These are phyloP conservation scores for Pica pica DNA, from an alignment of 2,113 vertebrate genomes.

Conservation along the genomic window DNA sequence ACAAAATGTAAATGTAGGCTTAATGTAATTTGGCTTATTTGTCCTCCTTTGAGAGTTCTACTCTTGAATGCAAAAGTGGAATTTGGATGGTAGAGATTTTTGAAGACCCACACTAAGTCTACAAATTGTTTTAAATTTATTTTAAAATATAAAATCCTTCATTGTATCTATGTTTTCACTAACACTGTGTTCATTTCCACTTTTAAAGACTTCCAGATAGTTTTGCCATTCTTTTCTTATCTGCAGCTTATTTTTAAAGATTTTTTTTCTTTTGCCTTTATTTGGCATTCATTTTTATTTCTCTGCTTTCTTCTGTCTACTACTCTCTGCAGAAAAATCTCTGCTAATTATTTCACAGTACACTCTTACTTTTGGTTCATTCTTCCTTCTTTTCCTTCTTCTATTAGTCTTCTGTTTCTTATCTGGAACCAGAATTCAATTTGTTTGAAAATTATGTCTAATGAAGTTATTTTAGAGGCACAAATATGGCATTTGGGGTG, in stretches of 20 bases:
- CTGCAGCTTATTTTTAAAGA: neutral
- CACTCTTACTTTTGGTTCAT: neutral
- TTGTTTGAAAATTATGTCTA: neutral
- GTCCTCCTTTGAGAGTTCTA: neutral
- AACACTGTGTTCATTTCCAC: neutral
- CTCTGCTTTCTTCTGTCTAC: neutral
- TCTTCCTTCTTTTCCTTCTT: neutral
- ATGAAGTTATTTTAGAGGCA: neutral
- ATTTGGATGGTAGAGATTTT: neutral
- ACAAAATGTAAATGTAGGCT: neutral
- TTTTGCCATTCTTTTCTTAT: neutral
- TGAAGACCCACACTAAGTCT: neutral
- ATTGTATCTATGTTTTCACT: neutral
- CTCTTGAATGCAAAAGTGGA: neutral
- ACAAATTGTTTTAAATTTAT: neutral
- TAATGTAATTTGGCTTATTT: neutral
- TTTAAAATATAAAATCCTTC: neutral
- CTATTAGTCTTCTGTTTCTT: neutral
- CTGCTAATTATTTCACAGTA: neutral
- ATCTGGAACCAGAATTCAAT: neutral
- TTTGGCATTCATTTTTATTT: neutral
- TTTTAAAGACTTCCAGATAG: neutral
- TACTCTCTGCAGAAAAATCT: neutral
- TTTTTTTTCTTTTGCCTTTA: neutral
- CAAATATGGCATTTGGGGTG: neutral